Base-by-base conservation (phyloP, 2,888 invertebrate species). In the Parascotia fuliginaria region DNA sequence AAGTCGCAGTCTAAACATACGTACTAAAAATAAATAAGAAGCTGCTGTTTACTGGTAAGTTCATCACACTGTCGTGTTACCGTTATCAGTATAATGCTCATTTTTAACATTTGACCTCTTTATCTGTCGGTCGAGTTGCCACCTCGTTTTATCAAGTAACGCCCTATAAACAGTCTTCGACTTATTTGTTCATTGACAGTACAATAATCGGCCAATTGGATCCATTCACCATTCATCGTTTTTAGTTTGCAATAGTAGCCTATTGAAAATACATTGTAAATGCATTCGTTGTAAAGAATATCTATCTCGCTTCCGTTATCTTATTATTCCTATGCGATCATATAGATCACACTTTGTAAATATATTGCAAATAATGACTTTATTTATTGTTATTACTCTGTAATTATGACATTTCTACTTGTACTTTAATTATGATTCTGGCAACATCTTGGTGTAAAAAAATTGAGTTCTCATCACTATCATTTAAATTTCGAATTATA, bases 41-140 rank as follows among this genome's bases (percentile, higher is more conserved):
- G 57, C 52, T 56, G 55, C 76, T 85, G 81, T 85, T 83, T 83
- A 82, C 84, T 72, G 70, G 57, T 65, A 86, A 81, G 88, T 88
- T 88, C 88, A 85, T 83, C 88, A 89, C 74, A 83, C 88, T 82
- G 81, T 80, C 78, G 73, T 74, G 68, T 77, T 78, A 76, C 52
- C 65, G 60, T 69, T 88, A 87, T 89, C 88, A 74, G 70, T 70
- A 75, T 79, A 79, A 77, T 77, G 73, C 75, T 77, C 85, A 83
- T 87, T 87, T 89, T 83, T 84, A 83, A 82, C 89, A 77, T 83
- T 83, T 89, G 85, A 75, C 82, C 89, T 65, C 63, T 60, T 60
- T 89, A 89, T 89, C 89, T 51, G 65, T 16, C 58, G 70, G 72
- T 56, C 78, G 79, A 70, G 87, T 89, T 86, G 79, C 87, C 86